These are phyloP conservation scores for Ceyx melanurus DNA, from an alignment of 2,113 vertebrate species.

Conservation along the genomic window DNA sequence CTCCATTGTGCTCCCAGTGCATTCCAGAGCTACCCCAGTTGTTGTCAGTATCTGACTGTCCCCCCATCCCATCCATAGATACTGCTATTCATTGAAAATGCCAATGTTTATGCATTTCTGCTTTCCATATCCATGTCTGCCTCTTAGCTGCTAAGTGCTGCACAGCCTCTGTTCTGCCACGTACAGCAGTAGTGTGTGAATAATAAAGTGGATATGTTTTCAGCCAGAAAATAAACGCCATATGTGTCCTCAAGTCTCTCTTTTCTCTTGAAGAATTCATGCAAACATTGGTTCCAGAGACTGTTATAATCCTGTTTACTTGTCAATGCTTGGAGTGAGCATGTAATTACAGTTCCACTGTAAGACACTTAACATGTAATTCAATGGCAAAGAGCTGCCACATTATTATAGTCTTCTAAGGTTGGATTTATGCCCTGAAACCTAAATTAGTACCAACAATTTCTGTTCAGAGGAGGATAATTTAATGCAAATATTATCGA, in stretches of 20 bases:
- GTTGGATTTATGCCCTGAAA: conserved; percentile 62
- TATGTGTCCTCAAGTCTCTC: conserved; percentile 50
- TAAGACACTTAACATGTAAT: conserved; percentile 64
- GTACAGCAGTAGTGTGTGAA: conserved; percentile 14
- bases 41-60: not conserved
- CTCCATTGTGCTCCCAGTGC: not conserved
- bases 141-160: not conserved
- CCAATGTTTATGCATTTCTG: not conserved
- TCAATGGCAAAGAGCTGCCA: conserved; percentile 49
- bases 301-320: conserved; percentile 66
- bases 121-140: not conserved
- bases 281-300: conserved; percentile 51
- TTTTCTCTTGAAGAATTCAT: conserved; percentile 52
- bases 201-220: conserved; percentile 52
- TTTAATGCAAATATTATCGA: conserved; percentile 47
- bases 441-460: conserved; percentile 49
- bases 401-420: conserved; percentile 24
- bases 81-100: not conserved
- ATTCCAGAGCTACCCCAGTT: not conserved
- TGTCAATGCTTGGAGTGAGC: conserved; percentile 57
- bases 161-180: not conserved
- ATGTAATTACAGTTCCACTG: conserved; percentile 66
- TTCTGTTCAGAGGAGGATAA: conserved; percentile 31
- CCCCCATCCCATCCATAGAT: not conserved
- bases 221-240: conserved; percentile 57